A percentile compares a stretch with the other conserved stretches of the same genome.
These are phyloP conservation scores for Mohoua ochrocephala DNA, from an alignment of 2,113 vertebrate species.

Conservation along the genomic window DNA sequence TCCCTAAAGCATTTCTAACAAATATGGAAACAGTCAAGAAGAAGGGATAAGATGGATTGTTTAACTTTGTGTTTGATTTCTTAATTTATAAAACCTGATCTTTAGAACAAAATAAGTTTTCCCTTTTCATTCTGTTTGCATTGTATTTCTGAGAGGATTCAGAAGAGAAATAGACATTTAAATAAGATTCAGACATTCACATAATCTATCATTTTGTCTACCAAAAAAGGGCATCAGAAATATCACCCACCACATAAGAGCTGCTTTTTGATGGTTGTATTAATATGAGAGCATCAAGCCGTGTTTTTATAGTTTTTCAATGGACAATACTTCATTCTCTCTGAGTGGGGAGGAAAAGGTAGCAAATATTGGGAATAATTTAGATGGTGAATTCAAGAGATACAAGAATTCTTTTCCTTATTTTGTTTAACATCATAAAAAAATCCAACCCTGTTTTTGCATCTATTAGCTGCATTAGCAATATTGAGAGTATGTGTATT, in stretches of 20 bases:
- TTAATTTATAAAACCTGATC: not conserved
- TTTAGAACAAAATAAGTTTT: not conserved
- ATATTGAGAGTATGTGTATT: not conserved
- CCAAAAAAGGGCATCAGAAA: not conserved
- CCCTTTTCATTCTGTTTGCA: not conserved
- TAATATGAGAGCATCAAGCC: not conserved
- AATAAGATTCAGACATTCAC: not conserved
- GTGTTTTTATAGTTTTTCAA: not conserved
- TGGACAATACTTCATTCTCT: not conserved
- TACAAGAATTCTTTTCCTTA: not conserved
- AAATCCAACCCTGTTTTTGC: not conserved
- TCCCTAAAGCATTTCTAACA: not conserved
- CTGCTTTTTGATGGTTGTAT: not conserved
- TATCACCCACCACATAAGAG: not conserved
- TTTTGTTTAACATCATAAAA: not conserved
- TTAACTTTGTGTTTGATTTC: not conserved
- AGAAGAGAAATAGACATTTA: not conserved
- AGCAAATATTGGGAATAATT: not conserved
- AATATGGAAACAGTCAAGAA: not conserved
- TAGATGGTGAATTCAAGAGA: not conserved
- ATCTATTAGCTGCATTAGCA: not conserved
- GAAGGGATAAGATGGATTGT: not conserved
- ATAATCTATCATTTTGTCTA: not conserved
- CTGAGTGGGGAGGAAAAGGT: fast-evolving
- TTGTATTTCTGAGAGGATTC: not conserved